phyloP scores from a whole-genome alignment of 2,113 vertebrate genomes.

The Gasterosteus nipponicus region DNA sequence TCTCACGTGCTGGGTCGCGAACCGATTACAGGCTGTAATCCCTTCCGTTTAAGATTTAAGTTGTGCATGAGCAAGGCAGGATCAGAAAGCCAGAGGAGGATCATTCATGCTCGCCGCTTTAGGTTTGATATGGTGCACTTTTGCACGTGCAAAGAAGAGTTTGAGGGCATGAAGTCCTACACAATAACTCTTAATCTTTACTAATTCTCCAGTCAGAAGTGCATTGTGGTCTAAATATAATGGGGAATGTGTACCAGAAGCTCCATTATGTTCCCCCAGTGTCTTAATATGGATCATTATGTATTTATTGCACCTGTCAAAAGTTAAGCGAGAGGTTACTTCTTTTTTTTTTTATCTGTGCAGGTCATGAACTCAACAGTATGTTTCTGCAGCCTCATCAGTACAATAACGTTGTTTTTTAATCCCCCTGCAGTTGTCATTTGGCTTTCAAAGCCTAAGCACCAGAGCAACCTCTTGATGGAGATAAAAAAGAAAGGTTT shows the following conservation, averaged over 20 bases:
- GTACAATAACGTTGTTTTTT: conserved; percentile 8
- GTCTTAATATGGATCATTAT: conserved; percentile 14
- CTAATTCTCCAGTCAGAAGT: conserved; percentile 21
- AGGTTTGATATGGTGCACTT: conserved; percentile 23
- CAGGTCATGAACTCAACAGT: conserved; percentile 20
- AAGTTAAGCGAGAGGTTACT: conserved; percentile 19
- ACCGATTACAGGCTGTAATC: conserved; percentile 78
- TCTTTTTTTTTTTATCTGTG: conserved; percentile 6
- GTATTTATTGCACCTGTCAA: conserved; percentile 20
- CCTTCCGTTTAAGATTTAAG: conserved; percentile 57
- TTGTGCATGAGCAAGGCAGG: conserved; percentile 45
- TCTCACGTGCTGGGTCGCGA: conserved; percentile 66
- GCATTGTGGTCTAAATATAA: conserved; percentile 18
- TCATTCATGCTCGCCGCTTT: conserved; percentile 51
- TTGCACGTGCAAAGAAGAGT: background rate
- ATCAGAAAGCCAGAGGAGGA: conserved; percentile 46
- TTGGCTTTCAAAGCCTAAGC: conserved; percentile 8
- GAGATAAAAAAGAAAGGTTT: conserved; percentile 24
- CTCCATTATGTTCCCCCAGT: background rate
- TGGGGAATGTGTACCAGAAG: background rate
- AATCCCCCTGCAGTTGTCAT: conserved; percentile 7
- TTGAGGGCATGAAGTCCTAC: conserved; percentile 9
- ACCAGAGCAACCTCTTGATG: conserved; percentile 8
- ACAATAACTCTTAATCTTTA: conserved; percentile 40
- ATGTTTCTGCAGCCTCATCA: conserved; percentile 2